phyloP scores from a whole-genome alignment of 1,140 invertebrate genomes.

The Cepaea nemoralis region DNA sequence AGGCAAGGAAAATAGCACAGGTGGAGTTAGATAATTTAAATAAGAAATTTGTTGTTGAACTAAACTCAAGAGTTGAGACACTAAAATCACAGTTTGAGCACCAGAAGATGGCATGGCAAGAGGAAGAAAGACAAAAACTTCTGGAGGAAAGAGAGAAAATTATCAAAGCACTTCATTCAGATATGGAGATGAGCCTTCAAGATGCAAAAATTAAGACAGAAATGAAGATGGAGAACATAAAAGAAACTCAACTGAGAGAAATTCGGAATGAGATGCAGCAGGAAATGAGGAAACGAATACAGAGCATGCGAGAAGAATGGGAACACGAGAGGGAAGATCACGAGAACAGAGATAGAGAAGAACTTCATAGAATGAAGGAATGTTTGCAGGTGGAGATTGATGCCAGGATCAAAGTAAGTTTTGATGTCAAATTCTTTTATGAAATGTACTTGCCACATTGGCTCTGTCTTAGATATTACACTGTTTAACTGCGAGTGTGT shows the following conservation, averaged over 20 bases:
- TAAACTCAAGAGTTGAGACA: background rate
- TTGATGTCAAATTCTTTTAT: too few relatives aligned
- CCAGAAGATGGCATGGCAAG: background rate
- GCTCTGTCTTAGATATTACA: too few relatives aligned
- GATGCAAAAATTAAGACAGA: slow-evolving; percentile 2
- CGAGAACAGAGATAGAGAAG: background rate
- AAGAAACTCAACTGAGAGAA: background rate
- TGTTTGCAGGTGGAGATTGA: background rate
- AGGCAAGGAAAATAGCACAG: background rate
- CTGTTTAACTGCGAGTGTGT: too few relatives aligned
- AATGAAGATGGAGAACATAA: background rate
- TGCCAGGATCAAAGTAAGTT: slow-evolving; percentile 21
- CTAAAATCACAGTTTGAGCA: slow-evolving; percentile 16
- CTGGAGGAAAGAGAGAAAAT: background rate
- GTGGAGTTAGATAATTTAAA: slow-evolving; percentile 16
- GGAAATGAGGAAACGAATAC: slow-evolving; percentile 29
- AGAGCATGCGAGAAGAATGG: slow-evolving; percentile 8
- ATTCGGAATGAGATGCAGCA: too few relatives aligned
- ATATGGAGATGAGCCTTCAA: background rate
- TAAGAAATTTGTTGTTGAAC: slow-evolving; percentile 4
- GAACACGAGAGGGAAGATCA: background rate
- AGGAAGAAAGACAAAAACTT: background rate
- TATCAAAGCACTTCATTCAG: background rate
- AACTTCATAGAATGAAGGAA: background rate
- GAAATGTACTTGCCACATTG: too few relatives aligned